phyloP scores from a whole-genome alignment of 2,888 invertebrate genomes.

The Ptychoptera contaminata region DNA sequence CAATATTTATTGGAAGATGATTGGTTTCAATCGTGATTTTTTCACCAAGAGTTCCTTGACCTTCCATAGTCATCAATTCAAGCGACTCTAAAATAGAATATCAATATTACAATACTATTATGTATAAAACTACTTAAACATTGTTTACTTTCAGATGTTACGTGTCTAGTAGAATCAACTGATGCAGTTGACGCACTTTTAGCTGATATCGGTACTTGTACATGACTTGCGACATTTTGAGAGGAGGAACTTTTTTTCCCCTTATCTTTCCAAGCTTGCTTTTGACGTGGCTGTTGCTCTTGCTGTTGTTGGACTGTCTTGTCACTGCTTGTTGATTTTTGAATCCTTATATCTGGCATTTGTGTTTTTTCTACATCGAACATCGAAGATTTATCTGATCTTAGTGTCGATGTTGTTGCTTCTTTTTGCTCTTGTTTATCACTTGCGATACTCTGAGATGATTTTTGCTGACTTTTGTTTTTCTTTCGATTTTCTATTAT shows the following conservation, averaged over 20 bases:
- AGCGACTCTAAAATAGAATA: background rate
- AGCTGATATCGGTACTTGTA: background rate
- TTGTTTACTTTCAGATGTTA: background rate
- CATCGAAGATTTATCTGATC: no score
- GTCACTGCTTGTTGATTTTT: no score
- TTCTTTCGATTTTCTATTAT: background rate
- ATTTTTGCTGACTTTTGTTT: background rate
- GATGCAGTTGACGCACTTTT: background rate
- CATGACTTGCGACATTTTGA: background rate
- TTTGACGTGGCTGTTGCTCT: no score
- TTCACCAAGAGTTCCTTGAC: slow-evolving; percentile 27
- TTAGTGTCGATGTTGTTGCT: no score
- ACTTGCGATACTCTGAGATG: no score
- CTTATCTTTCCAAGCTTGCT: background rate
- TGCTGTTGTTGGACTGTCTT: no score
- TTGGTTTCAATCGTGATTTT: slow-evolving; percentile 40
- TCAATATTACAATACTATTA: background rate
- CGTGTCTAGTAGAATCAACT: background rate
- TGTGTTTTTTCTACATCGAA: no score
- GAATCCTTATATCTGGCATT: no score
- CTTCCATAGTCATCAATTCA: background rate
- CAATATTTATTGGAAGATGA: slow-evolving; percentile 41
- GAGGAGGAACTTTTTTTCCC: background rate
- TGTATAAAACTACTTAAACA: background rate
- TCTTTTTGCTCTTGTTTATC: no score